Conservation (phyloP, 2,113 vertebrate genomes). For the Cyphomyrus plagiostoma region DNA sequence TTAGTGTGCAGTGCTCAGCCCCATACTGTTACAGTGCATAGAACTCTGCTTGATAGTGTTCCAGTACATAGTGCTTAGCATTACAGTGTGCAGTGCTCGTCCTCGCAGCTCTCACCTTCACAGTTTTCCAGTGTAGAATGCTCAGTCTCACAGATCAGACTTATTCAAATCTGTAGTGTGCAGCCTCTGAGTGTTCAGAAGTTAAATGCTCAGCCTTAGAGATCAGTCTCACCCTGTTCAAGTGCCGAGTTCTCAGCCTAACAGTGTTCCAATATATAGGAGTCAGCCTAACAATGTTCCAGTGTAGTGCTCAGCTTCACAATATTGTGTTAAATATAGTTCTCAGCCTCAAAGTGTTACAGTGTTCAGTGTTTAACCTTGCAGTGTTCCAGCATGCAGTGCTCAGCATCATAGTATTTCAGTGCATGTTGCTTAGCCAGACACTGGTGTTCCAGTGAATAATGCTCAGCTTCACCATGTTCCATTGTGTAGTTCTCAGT, state of each 20-base stretch:
- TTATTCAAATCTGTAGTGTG: not conserved
- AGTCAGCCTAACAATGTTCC: not conserved
- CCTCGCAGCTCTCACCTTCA: not conserved
- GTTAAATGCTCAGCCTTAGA: not conserved
- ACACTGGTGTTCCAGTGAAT: not conserved
- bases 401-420: not conserved
- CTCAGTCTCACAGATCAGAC: not conserved
- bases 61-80: not conserved
- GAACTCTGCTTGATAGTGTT: not conserved
- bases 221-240: not conserved
- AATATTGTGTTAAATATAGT: not conserved
- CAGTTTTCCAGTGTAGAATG: not conserved
- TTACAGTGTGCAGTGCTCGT: not conserved
- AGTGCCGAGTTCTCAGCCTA: not conserved
- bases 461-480: not conserved
- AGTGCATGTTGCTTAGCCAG: not conserved
- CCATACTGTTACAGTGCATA: not conserved
- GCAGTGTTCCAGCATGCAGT: not conserved
- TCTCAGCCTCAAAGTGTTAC: not conserved
- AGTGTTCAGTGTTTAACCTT: not conserved
- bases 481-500: not conserved
- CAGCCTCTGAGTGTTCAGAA: not conserved
- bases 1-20: not conserved
- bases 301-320: not conserved
- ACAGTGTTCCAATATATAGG: not conserved